Base-by-base conservation (phyloP, 2,797 vertebrate species). In the Mormyrus proboscirostris region DNA sequence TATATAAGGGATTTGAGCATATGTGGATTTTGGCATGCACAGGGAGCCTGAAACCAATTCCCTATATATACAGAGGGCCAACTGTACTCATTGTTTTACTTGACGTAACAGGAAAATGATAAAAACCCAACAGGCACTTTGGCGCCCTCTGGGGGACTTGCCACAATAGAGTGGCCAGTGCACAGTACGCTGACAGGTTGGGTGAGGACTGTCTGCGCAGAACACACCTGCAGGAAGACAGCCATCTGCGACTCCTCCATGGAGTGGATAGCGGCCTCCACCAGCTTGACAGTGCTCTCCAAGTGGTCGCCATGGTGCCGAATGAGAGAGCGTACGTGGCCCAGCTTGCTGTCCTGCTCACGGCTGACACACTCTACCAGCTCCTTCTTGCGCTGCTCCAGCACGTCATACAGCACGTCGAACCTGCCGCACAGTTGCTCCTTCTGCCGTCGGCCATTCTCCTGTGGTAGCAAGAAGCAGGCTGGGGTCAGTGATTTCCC, bases 221-320 rank as follows among this genome's bases (percentile, higher is more conserved):
- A 10, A 22, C 84, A 55, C 88, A 96, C 97, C 97, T 98, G 97
- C 88, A 99, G 94, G 82, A 98, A 99, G 33, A 95, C 16, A 0
- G 97, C 94, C 97, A 97, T 96, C 92, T 97, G 97, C 0, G 96
- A 96, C 94, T 99, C 97, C 88, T 97, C 97, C 97, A 97, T 97
- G 91, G 96, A 96, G 90, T 96, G 97, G 86, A 99, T 96, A 89
- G 97, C 96, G 0, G 96, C 92, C 94, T 98, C 97, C 90, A 99
- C 97, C 91, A 99, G 95, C 16, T 96, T 95, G 47, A 95, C 95
- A 0, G 96, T 95, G 6, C 92, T 92, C 93, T 98, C 98, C 92
- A 98, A 95, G 91, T 97, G 95, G 90, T 97, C 96, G 0, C 96
- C 92, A 0, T 97, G 96, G 89, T 92, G 94, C 2, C 95, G 95